Evolutionary conservation across 1,140 invertebrate species (phyloP), one percentile per base, ranked within the genome.

Genomic region (Macrostomum lignano): DNA sequence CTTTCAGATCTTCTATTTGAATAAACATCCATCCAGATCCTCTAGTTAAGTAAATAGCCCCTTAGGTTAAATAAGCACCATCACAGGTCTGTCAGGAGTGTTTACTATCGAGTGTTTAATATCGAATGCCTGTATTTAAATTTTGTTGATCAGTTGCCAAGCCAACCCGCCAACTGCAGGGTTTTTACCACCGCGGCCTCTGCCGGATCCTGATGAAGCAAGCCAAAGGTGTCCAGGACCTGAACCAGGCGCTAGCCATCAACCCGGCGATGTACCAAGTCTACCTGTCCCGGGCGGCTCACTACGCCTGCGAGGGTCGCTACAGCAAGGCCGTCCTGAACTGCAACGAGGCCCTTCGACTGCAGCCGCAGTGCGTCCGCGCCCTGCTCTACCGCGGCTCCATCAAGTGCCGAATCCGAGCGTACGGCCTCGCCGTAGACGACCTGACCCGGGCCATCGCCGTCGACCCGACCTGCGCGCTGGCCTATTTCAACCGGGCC

Each of bases 321-420:
- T 53, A 48, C 33, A 45, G 47, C 11, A 58, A 57, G 37, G 55
- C 52, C 17, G 55, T 58, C 25, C 41, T 58, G 17, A 58, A 56
- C 41, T 58, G 55, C 42, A 58, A 58, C 40, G 49, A 58, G 39
- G 55, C 52, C 13, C 46, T 57, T 17, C 46, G 44, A 25, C 38
- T 58, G 11, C 47, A 53, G 38, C 51, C 53, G 17, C 44, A 47
- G n/a, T 55, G 52, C 43, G 44, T 55, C 6, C 39, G 55, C 30
- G 48, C 49, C 14, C 55, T 46, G 36, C 39, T 58, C 11, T 57
- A 55, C 38, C 49, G 52, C 41, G 55, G 55, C 3, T 45, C 51
- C 17, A 37, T 58, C 30, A 58, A 58, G 37, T 56, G 48, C 35
- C 45, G 49, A 35, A 52, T 56, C 37, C 49, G 44, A 38, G 49